Percentiles rank a stretch among this genome's conserved stretches.
These are phyloP conservation scores for Tanytarsus gracilentus DNA, from an alignment of 2,888 invertebrate genomes.

Conservation along the genomic window DNA sequence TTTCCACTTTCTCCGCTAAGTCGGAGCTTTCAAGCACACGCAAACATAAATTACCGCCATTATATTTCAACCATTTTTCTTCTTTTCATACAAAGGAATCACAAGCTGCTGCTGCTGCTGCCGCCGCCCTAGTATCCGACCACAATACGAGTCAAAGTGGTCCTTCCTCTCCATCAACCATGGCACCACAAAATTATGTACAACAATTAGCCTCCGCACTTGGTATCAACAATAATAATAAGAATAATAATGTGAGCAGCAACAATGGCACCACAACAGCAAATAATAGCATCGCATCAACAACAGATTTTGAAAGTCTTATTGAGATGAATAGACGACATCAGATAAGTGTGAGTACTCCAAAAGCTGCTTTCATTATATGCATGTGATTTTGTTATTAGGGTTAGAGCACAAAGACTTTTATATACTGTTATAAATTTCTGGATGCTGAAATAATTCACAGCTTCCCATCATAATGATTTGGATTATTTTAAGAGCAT, in stretches of 20 bases:
- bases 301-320: conserved; percentile 40
- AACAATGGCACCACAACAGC: too few species aligned
- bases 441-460: too few species aligned
- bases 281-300: conserved; percentile 39
- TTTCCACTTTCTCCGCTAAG: not conserved
- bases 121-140: not conserved
- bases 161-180: conserved; percentile 9
- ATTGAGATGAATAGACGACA: conserved; percentile 37
- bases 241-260: too few species aligned
- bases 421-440: too few species aligned
- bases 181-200: conserved; percentile 45
- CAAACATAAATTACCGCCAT: conserved; percentile 1
- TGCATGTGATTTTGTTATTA: too few species aligned
- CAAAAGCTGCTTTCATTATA: too few species aligned
- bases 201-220: conserved; percentile 49
- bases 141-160: not conserved
- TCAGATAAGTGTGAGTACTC: conserved; percentile 11
- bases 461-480: too few species aligned
- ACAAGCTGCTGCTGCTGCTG: not conserved
- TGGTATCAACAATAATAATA: conserved; percentile 34
- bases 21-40: too few species aligned
- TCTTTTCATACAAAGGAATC: not conserved
- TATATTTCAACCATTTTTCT: not conserved
- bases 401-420: too few species aligned
- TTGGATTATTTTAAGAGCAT: too few species aligned